Evolutionary conservation across 2,113 vertebrate species (phyloP), one percentile per base, ranked within the genome.

Genomic region (Pachyramphus minor): DNA sequence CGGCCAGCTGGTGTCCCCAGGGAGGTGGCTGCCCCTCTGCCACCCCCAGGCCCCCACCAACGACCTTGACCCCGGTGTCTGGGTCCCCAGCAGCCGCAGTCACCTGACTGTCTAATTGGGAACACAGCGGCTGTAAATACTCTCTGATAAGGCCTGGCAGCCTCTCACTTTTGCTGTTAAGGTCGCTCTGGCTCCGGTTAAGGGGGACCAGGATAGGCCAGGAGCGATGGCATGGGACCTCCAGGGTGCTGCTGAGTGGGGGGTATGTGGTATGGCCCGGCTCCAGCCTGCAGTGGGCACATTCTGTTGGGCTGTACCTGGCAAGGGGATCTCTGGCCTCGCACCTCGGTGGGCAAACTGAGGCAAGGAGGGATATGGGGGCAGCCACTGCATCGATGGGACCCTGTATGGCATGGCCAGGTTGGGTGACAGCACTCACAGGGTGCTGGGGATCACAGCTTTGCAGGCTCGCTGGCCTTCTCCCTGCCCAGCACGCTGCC

Each of bases 81-180:
- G 97, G 97, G 97, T 97, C 97, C 84, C 92, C 72, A 93, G 93
- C 96, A 89, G 97, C 96, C 69, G 44, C 55, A 90, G 97, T 97
- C 97, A 97, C 97, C 96, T 97, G 98, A 97, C 96, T 82, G 91
- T 90, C 91, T 96, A 96, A 96, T 96, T 96, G 97, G 96, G 96
- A 96, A 96, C 97, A 96, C 96, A 88, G 95, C 67, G 96, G 97
- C 97, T 95, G 97, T 97, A 97, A 97, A 97, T 95, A 91, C 95
- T 92, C 95, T 35, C 96, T 79, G 98, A 98, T 98, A 98, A 98
- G 96, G 96, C 93, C 97, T 93, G 90, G 55, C 83, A 75, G 95
- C 89, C 89, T 79, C 96, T 93, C 95, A 87, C 97, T 95, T 95
- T 97, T 94, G 25, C 95, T 82, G 23, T 96, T 97, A 96, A 95